Base-by-base conservation (phyloP, 1,140 invertebrate genomes). In the Geopemphigus sp. region DNA sequence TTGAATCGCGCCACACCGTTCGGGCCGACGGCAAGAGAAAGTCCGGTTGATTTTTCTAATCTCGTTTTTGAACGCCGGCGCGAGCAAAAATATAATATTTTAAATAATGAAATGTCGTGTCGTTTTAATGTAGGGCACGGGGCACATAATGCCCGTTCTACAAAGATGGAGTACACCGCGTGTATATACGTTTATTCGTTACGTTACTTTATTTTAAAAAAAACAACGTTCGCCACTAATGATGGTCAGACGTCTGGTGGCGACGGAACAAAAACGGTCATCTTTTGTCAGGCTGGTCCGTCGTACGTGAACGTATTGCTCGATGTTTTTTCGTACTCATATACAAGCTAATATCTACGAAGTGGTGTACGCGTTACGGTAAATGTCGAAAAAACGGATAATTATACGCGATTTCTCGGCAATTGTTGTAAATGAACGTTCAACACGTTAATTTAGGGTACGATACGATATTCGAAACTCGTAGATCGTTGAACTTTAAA, bases 81-180 rank as follows among this genome's bases (percentile, higher is more conserved):
- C 11, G 66, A 50, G 45, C 68, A 72, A 72, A 72, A 29, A 72
- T 29, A 53, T 53, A 15, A 24, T 39, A 45, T 68, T 72, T 54
- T 72, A 54, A 53, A 72, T 72, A 54, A 72, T 54, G 24, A 70
- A 72, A 72, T 72, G 50, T 72, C 68, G 68, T 72, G 68, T 72
- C 68, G 17, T 54, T 54, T 70, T 54, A 72, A 72, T 72, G 45
- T 72, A 72, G 68, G 47, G 68, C 68, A 72, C 10, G 50, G 50
- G 68, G 47, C 47, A 72, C 26, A 24, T 50, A 26, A n/a, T 47
- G 64, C 32, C 15, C n/a, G 32, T 68, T 24, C 64, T 29, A 50
- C 24, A 68, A 68, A 68, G 64, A 66, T 24, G 64, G 32, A 39
- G 32, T 39, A 39, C 8, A 39, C n/a, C 32, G 32, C 32, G 32